A percentile compares a stretch with the other conserved stretches of the same genome.
These are phyloP conservation scores for Lanistes nyassanus DNA, from an alignment of 1,140 invertebrate species.

Conservation along the genomic window DNA sequence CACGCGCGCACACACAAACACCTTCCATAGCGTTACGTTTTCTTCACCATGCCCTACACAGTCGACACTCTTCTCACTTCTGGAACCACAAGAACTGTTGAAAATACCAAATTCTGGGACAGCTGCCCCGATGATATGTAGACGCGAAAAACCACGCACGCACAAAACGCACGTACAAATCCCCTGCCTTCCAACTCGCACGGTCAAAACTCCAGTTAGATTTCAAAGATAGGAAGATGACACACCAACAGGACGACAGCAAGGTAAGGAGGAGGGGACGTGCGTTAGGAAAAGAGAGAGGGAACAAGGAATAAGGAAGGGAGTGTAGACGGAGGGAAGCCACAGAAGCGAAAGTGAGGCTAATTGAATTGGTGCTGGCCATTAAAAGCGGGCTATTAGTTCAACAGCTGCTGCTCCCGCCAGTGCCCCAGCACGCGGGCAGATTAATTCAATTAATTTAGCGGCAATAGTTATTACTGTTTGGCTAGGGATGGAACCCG, in stretches of 20 bases:
- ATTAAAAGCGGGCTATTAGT: constrained; percentile 20
- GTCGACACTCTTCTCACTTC: too few relatives aligned
- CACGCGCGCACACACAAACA: too few relatives aligned
- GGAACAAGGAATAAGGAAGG: not conserved
- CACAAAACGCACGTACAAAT: not conserved
- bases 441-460: constrained; percentile 23
- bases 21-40: too few relatives aligned
- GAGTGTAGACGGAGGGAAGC: constrained; percentile 6
- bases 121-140: too few relatives aligned
- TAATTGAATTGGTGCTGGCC: constrained; percentile 11
- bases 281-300: not conserved
- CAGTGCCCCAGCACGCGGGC: not conserved
- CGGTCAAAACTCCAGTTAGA: not conserved
- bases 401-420: constrained; percentile 6
- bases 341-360: constrained; percentile 15
- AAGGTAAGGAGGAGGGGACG: not conserved
- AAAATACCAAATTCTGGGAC: too few relatives aligned
- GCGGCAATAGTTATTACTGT: constrained; percentile 19
- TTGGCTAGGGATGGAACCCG: constrained; percentile 5
- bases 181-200: not conserved
- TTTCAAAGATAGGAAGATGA: not conserved
- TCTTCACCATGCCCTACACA: too few relatives aligned
- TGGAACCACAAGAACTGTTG: too few relatives aligned
- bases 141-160: too few relatives aligned
- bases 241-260: not conserved